These are phyloP conservation scores for Leptatherina wallacei DNA, from an alignment of 2,797 vertebrate species.

Conservation along the genomic window DNA sequence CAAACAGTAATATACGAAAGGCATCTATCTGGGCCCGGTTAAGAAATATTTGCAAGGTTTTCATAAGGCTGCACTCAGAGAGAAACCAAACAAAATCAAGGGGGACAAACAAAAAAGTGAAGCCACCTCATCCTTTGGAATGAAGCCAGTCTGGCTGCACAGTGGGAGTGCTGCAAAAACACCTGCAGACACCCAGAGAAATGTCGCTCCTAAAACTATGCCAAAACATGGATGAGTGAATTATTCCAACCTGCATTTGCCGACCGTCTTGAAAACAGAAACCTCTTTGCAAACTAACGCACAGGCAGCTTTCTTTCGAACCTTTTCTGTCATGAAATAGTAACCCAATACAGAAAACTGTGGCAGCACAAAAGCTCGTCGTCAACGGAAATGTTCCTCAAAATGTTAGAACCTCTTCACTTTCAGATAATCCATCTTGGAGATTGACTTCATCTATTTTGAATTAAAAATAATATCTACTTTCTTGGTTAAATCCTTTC, in stretches of 20 bases:
- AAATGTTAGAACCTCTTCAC: not conserved
- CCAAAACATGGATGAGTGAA: not conserved
- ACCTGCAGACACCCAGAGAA: not conserved
- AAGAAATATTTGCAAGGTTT: not conserved
- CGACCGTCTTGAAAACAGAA: slow-evolving; percentile 12
- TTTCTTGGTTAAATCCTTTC: slow-evolving; percentile 11
- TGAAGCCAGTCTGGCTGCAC: not conserved
- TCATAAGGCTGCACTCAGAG: not conserved
- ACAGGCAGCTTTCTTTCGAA: not conserved
- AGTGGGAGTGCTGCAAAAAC: not conserved
- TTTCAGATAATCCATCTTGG: not conserved
- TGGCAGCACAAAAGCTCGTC: slow-evolving; percentile 8
- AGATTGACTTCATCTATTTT: not conserved
- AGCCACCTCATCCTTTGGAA: not conserved
- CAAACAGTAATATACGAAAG: too few species aligned
- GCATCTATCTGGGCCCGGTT: too few species aligned
- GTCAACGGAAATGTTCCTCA: not conserved
- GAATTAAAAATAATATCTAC: not conserved
- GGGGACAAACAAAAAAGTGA: not conserved
- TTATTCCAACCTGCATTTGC: slow-evolving; percentile 2
- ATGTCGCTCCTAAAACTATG: not conserved
- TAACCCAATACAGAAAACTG: slow-evolving; percentile 3
- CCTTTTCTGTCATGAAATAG: not conserved
- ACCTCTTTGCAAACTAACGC: not conserved
- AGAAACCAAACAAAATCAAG: not conserved